Conservation (phyloP, 2,113 vertebrate species). For the Butorides virescens region DNA sequence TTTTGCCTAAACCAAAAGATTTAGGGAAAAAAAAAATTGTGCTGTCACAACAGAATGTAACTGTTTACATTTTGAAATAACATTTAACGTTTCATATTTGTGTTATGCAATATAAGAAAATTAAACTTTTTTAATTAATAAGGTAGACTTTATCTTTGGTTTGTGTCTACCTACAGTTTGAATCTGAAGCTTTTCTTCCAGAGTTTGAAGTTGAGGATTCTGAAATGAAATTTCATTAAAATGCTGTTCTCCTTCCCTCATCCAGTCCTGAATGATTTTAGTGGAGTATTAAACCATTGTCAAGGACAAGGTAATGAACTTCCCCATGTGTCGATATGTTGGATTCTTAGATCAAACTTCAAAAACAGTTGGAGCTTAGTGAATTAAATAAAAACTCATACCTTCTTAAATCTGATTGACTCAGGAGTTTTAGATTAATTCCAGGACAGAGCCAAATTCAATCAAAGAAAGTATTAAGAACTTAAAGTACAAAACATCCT, state of each 20-base stretch:
- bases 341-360: slow-evolving; percentile 18
- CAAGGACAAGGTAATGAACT: not conserved
- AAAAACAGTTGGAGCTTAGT: slow-evolving; percentile 4
- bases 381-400: slow-evolving; percentile 13
- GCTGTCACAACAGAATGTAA: not conserved
- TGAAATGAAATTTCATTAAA: not conserved
- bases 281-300: not conserved
- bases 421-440: slow-evolving; percentile 59
- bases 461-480: slow-evolving; percentile 38
- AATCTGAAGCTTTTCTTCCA: not conserved
- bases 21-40: too few species aligned
- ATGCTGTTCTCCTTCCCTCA: not conserved
- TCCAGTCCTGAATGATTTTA: not conserved
- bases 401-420: slow-evolving; percentile 40
- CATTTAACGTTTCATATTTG: not conserved
- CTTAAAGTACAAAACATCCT: slow-evolving; percentile 9
- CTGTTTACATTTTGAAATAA: not conserved
- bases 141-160: not conserved
- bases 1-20: not conserved
- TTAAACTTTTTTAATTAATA: not conserved
- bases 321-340: not conserved
- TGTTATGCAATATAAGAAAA: not conserved
- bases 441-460: slow-evolving; percentile 15
- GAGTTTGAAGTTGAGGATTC: not conserved
- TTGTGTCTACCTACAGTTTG: not conserved